Base-by-base conservation (phyloP, 2,113 vertebrate genomes). In the Paratilapia polleni region DNA sequence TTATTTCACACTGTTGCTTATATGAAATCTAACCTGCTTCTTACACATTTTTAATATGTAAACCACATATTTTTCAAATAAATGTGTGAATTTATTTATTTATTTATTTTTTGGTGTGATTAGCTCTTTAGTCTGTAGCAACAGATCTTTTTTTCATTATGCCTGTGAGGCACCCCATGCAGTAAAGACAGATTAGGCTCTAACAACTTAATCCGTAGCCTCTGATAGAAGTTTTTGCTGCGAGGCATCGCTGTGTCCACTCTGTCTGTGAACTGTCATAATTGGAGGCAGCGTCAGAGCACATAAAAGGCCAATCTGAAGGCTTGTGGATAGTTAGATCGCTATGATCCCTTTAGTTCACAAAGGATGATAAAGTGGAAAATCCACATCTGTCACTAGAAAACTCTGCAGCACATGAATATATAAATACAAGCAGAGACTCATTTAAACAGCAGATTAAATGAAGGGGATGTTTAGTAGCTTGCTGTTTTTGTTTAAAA, bases 201-300 rank as follows among this genome's bases (percentile, higher is more conserved):
- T 88, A 89, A 90, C 82, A 87, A 66, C 49, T 88, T 92, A 92
- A 94, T 94, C 92, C 77, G 10, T n/a, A 78, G 85, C 62, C 86
- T 89, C 83, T 89, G 87, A 90, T 76, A 84, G 79, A 80, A 70
- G 77, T 58, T 84, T 31, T 64, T 54, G 34, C 82, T 70, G 58
- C 2, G 8, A 59, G 78, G 41, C 68, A 87, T 54, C 2, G 15
- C 59, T 63, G 63, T 24, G 78, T 86, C 85, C 82, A 84, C 77
- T 24, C 58, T 64, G 77, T 77, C 81, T 86, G 78, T 61, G 78
- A 82, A 60, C 54, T 75, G 75, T 84, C 82, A 89, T 59, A 80
- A 83, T 83, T 83, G 79, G 63, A 79, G 56, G 47, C 59, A 59
- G 81, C 60, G 26, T 80, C 54, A 73, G 59, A 80, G 62, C 79